Conservation (phyloP, 2,888 invertebrate genomes). For the Cheilosia pagana region DNA sequence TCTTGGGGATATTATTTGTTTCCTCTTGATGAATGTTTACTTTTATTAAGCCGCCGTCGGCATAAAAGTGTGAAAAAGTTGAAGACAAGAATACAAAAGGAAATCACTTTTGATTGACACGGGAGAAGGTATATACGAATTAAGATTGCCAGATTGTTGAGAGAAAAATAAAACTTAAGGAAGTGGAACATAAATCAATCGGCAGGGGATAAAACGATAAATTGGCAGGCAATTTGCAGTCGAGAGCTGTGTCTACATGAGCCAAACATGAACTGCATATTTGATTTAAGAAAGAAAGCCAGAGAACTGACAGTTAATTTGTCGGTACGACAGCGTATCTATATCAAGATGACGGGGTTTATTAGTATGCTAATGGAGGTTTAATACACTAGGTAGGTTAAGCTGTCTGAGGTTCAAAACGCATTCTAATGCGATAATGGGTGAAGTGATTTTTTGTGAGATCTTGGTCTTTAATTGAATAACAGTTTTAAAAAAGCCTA, state of each 20-base stretch:
- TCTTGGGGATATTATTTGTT: background rate
- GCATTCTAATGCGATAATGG: constrained; percentile 14
- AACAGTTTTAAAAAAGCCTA: too few species aligned
- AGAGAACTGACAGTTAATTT: constrained; percentile 23
- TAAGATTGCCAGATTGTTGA: constrained; percentile 51
- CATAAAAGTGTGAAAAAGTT: constrained; percentile 49
- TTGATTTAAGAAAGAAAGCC: background rate
- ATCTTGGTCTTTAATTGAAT: too few species aligned
- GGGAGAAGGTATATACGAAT: constrained; percentile 41
- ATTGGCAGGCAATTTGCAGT: constrained; percentile 66
- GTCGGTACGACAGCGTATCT: constrained; percentile 19
- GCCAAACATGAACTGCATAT: background rate
- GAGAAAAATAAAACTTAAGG: constrained; percentile 17
- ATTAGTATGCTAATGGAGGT: constrained; percentile 43
- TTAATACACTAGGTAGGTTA: background rate
- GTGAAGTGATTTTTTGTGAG: background rate
- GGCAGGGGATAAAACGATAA: constrained; percentile 56
- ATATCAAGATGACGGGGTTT: constrained; percentile 25
- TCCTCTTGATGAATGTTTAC: constrained; percentile 43
- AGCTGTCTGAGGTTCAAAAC: background rate
- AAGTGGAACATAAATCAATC: constrained; percentile 65
- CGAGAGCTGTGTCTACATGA: background rate
- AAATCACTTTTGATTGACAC: constrained; percentile 61
- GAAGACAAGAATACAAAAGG: constrained; percentile 20
- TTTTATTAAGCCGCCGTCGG: constrained; percentile 52